Base-by-base conservation (phyloP, 2,113 vertebrate species). In the Colossoma macropomum region DNA sequence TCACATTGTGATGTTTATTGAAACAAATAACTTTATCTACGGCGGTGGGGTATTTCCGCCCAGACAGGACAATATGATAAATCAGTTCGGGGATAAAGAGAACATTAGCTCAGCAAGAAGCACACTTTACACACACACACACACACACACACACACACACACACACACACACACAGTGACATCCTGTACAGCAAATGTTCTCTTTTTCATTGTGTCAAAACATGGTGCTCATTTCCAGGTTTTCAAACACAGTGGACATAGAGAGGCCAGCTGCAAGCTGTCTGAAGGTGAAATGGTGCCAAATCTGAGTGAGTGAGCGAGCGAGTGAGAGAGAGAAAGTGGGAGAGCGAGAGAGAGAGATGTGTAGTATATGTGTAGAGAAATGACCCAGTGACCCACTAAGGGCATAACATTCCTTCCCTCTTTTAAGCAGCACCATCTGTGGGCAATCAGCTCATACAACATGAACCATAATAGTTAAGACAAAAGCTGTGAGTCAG, bases 321-420 rank as follows among this genome's bases (percentile, higher is more conserved):
- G 63, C 23, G 8, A n/a, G 19, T 62, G 30, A 1, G 83, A 56
- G 77, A 45, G 71, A 68, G 10, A n/a, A 23, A 16, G 16, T 38
- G 66, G 11, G 28, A 38, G 25, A 65, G 63, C 28, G 30, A 81
- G 17, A 71, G 68, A 54, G 75, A 77, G 27, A 2, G 41, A 27
- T 19, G 32, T 25, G 38, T 16, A 45, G 71, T 11, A 3, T 38
- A 38, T 32, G 27, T 80, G 77, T 69, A 34, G 50, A 79, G 76
- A 38, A 6, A 8, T 87, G 85, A 85, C 84, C 84, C 63, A 89
- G 75, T 92, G 87, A 77, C 89, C 85, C 63, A 85, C 59, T 85
- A 75, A 84, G 59, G 74, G 59, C 63, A 83, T 30, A 12, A 79
- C 84, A 86, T 77, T 85, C 68, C 75, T 71, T 76, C 75, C 56